phyloP scores from a whole-genome alignment of 2,888 invertebrate genomes.

The Bursaphelenchus okinawaensis region DNA sequence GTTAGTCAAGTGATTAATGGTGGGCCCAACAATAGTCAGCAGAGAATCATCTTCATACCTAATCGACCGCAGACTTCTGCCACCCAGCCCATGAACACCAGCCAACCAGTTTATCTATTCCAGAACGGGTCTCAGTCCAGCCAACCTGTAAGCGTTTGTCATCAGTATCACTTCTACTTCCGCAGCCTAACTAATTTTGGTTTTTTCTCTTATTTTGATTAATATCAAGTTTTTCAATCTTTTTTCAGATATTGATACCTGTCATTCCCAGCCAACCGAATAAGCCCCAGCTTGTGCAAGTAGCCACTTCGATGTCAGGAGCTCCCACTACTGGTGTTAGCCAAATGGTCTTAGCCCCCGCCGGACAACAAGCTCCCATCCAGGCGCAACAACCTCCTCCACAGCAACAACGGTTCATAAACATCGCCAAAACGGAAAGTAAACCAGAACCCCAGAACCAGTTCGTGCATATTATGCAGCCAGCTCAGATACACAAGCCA shows the following conservation, averaged over 20 bases:
- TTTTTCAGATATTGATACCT: slow-evolving; percentile 11
- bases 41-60: slow-evolving; percentile 18
- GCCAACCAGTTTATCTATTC: slow-evolving; percentile 1
- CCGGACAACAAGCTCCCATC: background rate
- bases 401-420: background rate
- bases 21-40: slow-evolving; percentile 7
- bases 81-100: slow-evolving; percentile 2
- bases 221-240: background rate
- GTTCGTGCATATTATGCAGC: background rate
- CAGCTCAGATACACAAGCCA: background rate
- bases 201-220: too few relatives aligned
- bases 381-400: background rate
- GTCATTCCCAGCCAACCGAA: background rate
- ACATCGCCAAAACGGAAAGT: background rate
- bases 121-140: background rate
- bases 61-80: slow-evolving; percentile 9
- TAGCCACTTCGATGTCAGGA: background rate
- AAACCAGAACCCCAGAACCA: background rate
- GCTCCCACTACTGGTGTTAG: background rate
- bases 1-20: background rate
- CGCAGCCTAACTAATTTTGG: too few relatives aligned
- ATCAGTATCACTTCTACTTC: too few relatives aligned
- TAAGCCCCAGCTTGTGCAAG: slow-evolving; percentile 9
- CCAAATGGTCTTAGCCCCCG: background rate
- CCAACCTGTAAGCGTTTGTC: slow-evolving; percentile 9